Percentiles rank a stretch among this genome's conserved stretches.
Conservation (phyloP, 2,797 vertebrate species). For the Anguilla obscura region DNA sequence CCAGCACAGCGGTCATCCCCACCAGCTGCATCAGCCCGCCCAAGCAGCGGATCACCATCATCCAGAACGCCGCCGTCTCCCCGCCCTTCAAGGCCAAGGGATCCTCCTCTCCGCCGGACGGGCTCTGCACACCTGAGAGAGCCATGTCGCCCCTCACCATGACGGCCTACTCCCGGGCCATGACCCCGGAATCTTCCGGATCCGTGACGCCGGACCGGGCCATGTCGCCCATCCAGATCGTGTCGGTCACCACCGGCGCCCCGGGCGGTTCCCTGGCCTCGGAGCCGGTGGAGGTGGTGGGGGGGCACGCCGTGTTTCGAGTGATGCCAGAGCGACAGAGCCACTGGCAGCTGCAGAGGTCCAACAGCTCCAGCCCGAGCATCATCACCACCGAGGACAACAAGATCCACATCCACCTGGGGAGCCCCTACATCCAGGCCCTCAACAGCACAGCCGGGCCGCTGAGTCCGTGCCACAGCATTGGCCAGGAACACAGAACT, state of each 20-base stretch:
- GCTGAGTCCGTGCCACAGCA: conserved; percentile 70
- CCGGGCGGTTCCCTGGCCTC: conserved; percentile 78
- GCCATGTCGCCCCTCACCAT: conserved; percentile 79
- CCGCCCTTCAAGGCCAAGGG: conserved; percentile 78
- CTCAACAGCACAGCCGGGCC: conserved; percentile 73
- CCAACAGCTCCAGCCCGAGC: conserved; percentile 89
- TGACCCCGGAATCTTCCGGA: conserved; percentile 85
- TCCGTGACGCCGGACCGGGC: conserved; percentile 87
- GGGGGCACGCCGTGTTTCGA: conserved; percentile 83
- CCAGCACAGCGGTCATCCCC: conserved; percentile 93
- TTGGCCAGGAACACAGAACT: conserved; percentile 83
- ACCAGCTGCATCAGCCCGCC: conserved; percentile 83
- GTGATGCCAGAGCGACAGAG: conserved; percentile 88
- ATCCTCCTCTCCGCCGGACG: conserved; percentile 69
- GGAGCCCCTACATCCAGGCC: conserved; percentile 85
- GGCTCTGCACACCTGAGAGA: conserved; percentile 76
- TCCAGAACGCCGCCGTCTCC: conserved; percentile 85
- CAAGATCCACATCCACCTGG: conserved; percentile 98
- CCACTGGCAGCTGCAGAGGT: conserved; percentile 91
- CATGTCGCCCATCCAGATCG: conserved; percentile 85
- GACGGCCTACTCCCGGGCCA: conserved; percentile 81
- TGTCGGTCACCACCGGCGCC: conserved; percentile 80
- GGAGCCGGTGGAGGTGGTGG: conserved; percentile 79
- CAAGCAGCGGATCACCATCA: conserved; percentile 94
- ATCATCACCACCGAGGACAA: conserved; percentile 98